Evolutionary conservation across 2,888 invertebrate genomes (phyloP).

Genomic region (Dinocampus coccinellae): DNA sequence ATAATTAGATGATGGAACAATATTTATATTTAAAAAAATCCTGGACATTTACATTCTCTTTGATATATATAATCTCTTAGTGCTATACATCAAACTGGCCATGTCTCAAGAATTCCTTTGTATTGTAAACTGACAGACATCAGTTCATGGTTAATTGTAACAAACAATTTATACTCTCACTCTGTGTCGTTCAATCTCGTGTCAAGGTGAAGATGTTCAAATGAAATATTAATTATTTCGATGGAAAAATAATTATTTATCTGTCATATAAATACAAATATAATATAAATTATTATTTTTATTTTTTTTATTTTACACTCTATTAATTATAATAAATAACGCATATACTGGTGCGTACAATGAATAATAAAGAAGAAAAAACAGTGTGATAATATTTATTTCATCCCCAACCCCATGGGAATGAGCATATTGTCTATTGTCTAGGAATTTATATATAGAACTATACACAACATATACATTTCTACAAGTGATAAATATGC

Average conservation of each 20-base stretch:
- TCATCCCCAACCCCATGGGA: neutral
- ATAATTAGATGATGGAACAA: neutral
- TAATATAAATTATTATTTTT: no score
- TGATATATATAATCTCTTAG: neutral
- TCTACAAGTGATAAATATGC: constrained; percentile 34
- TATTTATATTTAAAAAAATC: neutral
- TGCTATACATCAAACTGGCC: neutral
- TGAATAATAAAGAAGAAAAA: no score
- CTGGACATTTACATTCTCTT: neutral
- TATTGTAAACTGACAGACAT: neutral
- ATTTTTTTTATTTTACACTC: no score
- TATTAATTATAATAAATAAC: no score
- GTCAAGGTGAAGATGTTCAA: neutral
- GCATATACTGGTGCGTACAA: no score
- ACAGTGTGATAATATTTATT: neutral
- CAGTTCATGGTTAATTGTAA: neutral
- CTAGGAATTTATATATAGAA: constrained; percentile 3
- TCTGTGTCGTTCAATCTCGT: neutral
- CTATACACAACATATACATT: constrained; percentile 17
- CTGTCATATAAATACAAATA: no score
- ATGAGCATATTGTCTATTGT: no score
- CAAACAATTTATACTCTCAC: neutral
- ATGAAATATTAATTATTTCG: neutral
- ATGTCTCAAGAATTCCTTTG: constrained; percentile 19
- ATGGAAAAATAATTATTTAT: no score